A percentile compares a stretch with the other conserved stretches of the same genome.
These are phyloP conservation scores for Limanda limanda DNA, from an alignment of 2,113 vertebrate species.

Conservation along the genomic window DNA sequence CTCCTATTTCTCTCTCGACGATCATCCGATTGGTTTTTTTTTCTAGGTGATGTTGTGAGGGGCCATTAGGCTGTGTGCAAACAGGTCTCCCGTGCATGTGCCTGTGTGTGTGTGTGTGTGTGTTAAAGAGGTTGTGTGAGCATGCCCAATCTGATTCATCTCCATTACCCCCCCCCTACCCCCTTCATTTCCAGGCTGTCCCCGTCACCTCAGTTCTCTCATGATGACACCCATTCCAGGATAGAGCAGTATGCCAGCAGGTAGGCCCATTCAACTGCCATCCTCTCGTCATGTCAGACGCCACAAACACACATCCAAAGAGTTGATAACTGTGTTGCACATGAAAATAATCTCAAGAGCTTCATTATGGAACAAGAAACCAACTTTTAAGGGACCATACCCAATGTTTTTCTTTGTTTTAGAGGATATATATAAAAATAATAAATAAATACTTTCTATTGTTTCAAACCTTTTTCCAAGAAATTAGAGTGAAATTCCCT, in stretches of 20 bases:
- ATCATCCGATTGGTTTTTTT: slow-evolving; percentile 55
- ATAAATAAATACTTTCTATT: neutral
- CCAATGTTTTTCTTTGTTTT: too few relatives aligned
- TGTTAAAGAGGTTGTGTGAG: neutral
- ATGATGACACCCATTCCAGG: slow-evolving; percentile 97
- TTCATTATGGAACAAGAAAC: neutral
- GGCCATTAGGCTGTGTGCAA: slow-evolving; percentile 27
- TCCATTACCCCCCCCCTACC: slow-evolving; percentile 55
- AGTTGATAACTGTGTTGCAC: neutral
- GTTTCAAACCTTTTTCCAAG: neutral
- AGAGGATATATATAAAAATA: neutral
- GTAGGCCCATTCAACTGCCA: slow-evolving; percentile 76
- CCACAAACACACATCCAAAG: neutral
- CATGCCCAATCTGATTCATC: slow-evolving; percentile 70
- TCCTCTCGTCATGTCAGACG: slow-evolving; percentile 23
- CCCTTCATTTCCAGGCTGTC: slow-evolving; percentile 85
- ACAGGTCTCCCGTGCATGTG: neutral
- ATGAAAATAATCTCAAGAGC: neutral
- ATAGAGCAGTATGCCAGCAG: slow-evolving; percentile 97
- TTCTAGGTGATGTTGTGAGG: slow-evolving; percentile 48
- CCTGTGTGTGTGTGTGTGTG: slow-evolving; percentile 9
- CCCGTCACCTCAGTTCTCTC: slow-evolving; percentile 93
- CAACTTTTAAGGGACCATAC: neutral
- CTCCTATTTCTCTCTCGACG: slow-evolving; percentile 49
- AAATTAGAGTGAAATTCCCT: neutral